phyloP scores from a whole-genome alignment of 2,113 vertebrate genomes.

The Tichodroma muraria region DNA sequence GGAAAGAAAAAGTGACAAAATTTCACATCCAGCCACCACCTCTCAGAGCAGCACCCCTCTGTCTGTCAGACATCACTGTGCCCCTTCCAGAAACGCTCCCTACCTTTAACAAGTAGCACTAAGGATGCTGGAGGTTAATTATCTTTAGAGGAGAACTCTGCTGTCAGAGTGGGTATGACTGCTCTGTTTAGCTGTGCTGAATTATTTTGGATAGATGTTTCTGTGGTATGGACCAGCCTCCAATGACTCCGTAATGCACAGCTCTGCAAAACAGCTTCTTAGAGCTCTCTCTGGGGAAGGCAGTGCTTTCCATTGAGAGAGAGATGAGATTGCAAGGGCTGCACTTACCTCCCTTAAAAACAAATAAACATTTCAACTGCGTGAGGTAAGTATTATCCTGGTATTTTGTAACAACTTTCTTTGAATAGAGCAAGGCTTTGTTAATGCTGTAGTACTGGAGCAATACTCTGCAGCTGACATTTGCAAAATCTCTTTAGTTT shows the following conservation, averaged over 20 bases:
- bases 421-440: not conserved
- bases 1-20: not conserved
- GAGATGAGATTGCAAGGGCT: slow-evolving; percentile 1
- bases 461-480: not conserved
- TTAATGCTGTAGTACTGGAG: not conserved
- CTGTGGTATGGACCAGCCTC: not conserved
- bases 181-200: not conserved
- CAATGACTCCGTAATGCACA: not conserved
- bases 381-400: not conserved
- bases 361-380: not conserved
- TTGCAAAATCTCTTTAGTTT: not conserved
- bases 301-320: not conserved
- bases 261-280: not conserved
- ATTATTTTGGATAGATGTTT: not conserved
- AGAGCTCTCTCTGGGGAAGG: not conserved
- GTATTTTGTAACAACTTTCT: not conserved
- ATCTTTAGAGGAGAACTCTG: not conserved
- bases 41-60: not conserved
- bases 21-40: not conserved
- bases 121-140: not conserved
- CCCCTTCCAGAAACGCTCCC: not conserved
- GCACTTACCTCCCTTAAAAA: not conserved
- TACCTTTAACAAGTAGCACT: not conserved
- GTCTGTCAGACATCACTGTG: too few relatives aligned
- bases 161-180: not conserved